A percentile compares a stretch with the other conserved stretches of the same genome.
phyloP scores from a whole-genome alignment of 2,113 vertebrate genomes.

The Paramisgurnus dabryanus region DNA sequence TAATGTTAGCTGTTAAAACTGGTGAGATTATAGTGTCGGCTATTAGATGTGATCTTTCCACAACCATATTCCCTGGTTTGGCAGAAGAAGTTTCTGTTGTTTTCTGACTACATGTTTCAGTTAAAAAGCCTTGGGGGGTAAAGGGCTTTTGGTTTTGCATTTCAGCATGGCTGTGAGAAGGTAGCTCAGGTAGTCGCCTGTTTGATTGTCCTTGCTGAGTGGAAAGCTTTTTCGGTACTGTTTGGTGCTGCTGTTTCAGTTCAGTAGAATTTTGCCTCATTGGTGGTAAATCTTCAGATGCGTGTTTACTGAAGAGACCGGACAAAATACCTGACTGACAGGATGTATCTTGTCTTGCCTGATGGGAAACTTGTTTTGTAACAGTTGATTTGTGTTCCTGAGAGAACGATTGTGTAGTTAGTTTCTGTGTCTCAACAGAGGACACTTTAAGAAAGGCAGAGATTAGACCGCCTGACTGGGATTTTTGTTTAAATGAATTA shows the following conservation, averaged over 20 bases:
- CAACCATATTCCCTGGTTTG: slow-evolving; percentile 56
- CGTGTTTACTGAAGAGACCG: slow-evolving; percentile 69
- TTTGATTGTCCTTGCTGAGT: slow-evolving; percentile 33
- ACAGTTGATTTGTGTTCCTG: slow-evolving; percentile 41
- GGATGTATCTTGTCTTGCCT: slow-evolving; percentile 43
- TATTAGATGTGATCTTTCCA: slow-evolving; percentile 60
- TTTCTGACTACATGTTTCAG: slow-evolving; percentile 72
- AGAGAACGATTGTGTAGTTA: slow-evolving; percentile 40
- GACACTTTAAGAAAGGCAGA: slow-evolving; percentile 73
- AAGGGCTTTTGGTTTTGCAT: slow-evolving; percentile 48
- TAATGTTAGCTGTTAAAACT: slow-evolving; percentile 46
- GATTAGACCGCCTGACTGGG: slow-evolving; percentile 55
- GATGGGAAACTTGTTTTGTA: slow-evolving; percentile 41
- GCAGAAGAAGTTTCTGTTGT: slow-evolving; percentile 61
- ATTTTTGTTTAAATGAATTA: slow-evolving; percentile 51
- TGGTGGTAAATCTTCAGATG: slow-evolving; percentile 65
- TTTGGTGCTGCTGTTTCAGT: slow-evolving; percentile 39
- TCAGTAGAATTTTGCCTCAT: slow-evolving; percentile 41
- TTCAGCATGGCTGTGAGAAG: slow-evolving; percentile 37
- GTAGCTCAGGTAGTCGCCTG: slow-evolving; percentile 43
- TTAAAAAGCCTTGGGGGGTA: slow-evolving; percentile 71
- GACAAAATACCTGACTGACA: slow-evolving; percentile 70
- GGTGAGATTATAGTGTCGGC: slow-evolving; percentile 45
- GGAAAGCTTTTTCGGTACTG: slow-evolving; percentile 38
- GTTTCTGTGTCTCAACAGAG: slow-evolving; percentile 58